Evolutionary conservation across 1,140 invertebrate genomes (phyloP).

Genomic region (Vollenhovia emeryi): DNA sequence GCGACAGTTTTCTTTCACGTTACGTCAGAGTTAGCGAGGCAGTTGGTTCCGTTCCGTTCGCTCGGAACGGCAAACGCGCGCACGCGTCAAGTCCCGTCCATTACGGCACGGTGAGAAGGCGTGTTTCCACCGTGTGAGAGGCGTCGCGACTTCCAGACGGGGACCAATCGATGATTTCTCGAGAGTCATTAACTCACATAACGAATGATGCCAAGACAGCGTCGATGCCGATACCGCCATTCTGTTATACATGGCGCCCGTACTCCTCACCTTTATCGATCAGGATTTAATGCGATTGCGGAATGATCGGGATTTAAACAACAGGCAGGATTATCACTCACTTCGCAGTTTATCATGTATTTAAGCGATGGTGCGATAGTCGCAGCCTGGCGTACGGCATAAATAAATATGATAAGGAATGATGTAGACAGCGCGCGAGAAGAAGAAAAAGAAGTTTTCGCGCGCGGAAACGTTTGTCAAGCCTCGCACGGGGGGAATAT

Average conservation of each 20-base stretch:
- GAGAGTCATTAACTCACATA: slow-evolving; percentile 76
- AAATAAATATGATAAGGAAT: background rate
- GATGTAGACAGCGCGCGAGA: background rate
- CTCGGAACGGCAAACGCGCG: slow-evolving; percentile 41
- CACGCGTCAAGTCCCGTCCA: slow-evolving; percentile 60
- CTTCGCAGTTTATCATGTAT: background rate
- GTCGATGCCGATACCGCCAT: slow-evolving; percentile 53
- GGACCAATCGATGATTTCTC: slow-evolving; percentile 82
- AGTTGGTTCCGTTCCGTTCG: slow-evolving; percentile 15
- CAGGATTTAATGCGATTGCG: background rate
- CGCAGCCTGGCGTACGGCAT: background rate
- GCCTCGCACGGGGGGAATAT: background rate
- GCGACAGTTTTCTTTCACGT: background rate
- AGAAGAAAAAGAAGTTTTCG: background rate
- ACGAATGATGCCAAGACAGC: slow-evolving; percentile 69
- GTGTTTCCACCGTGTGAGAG: slow-evolving; percentile 78
- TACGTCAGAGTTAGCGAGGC: background rate
- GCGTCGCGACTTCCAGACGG: slow-evolving; percentile 72
- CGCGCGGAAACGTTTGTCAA: background rate
- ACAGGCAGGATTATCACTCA: slow-evolving; percentile 3
- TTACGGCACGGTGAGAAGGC: slow-evolving; percentile 76
- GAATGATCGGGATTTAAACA: background rate
- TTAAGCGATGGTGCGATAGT: background rate
- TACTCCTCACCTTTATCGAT: slow-evolving; percentile 3
- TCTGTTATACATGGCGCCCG: slow-evolving; percentile 31